phyloP scores from a whole-genome alignment of 2,113 vertebrate genomes.

The Eublepharis macularius region DNA sequence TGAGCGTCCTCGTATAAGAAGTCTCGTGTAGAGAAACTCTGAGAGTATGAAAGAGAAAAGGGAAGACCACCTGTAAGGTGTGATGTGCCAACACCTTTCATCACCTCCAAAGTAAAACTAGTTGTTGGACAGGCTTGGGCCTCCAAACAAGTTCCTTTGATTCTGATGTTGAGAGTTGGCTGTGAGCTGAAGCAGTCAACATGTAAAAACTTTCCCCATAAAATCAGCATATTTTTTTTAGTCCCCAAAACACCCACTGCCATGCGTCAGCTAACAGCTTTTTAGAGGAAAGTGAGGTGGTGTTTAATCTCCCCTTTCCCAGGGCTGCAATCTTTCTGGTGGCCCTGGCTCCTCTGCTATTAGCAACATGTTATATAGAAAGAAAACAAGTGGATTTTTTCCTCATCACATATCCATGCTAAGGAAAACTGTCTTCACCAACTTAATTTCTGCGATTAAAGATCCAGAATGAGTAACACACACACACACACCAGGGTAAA shows the following conservation, averaged over 20 bases:
- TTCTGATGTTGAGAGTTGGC: background rate
- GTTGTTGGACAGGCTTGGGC: background rate
- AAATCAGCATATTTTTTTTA: too few relatives aligned
- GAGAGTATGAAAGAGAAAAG: too few relatives aligned
- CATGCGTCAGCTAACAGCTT: background rate
- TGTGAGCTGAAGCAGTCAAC: background rate
- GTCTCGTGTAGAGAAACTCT: too few relatives aligned
- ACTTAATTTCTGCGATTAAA: background rate
- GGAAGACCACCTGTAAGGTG: too few relatives aligned
- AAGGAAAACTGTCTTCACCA: background rate
- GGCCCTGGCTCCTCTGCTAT: background rate
- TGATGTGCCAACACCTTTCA: too few relatives aligned
- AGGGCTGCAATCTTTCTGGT: too few relatives aligned
- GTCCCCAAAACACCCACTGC: background rate
- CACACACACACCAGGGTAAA: too few relatives aligned
- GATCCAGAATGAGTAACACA: background rate
- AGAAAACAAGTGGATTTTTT: background rate
- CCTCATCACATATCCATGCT: background rate
- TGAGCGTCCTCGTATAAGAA: too few relatives aligned
- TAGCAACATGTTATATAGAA: background rate
- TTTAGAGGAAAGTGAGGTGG: background rate
- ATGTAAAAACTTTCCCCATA: too few relatives aligned
- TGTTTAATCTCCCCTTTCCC: background rate
- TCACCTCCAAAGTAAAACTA: background rate
- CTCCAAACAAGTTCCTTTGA: too few relatives aligned